phyloP scores from a whole-genome alignment of 2,113 vertebrate species.

The Ornithorhynchus anatinus region DNA sequence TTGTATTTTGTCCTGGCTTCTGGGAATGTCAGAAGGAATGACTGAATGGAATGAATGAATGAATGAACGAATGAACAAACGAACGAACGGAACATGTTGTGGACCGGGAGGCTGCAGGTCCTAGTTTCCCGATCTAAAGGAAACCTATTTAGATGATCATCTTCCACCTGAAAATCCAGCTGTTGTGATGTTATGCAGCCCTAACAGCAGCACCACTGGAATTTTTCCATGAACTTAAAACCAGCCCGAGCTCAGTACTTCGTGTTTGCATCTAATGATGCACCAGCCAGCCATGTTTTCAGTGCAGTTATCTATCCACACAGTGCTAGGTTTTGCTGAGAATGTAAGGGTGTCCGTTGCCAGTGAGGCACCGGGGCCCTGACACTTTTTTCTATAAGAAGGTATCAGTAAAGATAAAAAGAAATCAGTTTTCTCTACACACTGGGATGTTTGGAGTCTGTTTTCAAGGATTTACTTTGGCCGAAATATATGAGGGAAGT shows the following conservation, averaged over 20 bases:
- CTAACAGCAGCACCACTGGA: slow-evolving; percentile 38
- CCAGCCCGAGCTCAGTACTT: slow-evolving; percentile 70
- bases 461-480: slow-evolving; percentile 22
- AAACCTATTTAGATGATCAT: slow-evolving; percentile 30
- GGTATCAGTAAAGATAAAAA: not conserved
- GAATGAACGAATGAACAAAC: not conserved
- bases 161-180: slow-evolving; percentile 24
- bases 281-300: slow-evolving; percentile 83
- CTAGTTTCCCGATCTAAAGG: slow-evolving; percentile 37
- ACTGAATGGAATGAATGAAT: slow-evolving; percentile 15
- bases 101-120: slow-evolving; percentile 23
- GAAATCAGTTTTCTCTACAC: slow-evolving; percentile 57
- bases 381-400: slow-evolving; percentile 41
- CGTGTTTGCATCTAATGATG: slow-evolving; percentile 70
- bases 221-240: slow-evolving; percentile 47
- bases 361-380: slow-evolving; percentile 54
- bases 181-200: slow-evolving; percentile 50
- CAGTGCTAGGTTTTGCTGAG: slow-evolving; percentile 64
- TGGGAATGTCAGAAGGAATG: slow-evolving; percentile 28
- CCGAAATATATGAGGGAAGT: not conserved
- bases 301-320: slow-evolving; percentile 49
- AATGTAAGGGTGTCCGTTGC: slow-evolving; percentile 65
- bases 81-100: slow-evolving; percentile 2
- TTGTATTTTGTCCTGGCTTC: slow-evolving; percentile 3
- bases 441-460: not conserved